Evolutionary conservation across 2,113 vertebrate genomes (phyloP).

Genomic region (Crotalus tigris): DNA sequence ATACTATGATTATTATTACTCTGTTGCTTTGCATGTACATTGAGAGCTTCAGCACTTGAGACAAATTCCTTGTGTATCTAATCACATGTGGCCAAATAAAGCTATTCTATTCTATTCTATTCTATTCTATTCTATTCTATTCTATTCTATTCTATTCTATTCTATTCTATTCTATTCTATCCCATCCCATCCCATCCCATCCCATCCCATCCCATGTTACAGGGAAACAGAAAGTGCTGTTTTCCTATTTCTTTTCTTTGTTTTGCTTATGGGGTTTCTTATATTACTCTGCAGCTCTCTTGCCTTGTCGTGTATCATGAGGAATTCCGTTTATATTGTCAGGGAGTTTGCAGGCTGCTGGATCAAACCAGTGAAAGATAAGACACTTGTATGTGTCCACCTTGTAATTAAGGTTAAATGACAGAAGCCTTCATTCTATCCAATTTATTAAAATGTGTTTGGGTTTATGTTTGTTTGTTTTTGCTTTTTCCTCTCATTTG

Average conservation of each 20-base stretch:
- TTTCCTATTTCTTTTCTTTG: not conserved
- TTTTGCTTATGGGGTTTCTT: not conserved
- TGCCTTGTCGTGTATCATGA: not conserved
- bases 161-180: too few species aligned
- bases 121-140: not conserved
- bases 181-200: too few species aligned
- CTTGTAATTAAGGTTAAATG: not conserved
- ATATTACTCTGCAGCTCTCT: not conserved
- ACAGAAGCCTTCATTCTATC: not conserved
- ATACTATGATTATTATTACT: too few species aligned
- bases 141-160: too few species aligned
- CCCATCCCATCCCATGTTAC: not conserved
- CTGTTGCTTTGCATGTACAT: too few species aligned
- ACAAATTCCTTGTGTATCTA: not conserved
- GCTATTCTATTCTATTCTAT: not conserved
- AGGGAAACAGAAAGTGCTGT: not conserved
- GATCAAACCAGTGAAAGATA: not conserved
- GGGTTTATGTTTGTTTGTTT: rapidly evolving
- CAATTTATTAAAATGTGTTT: not conserved
- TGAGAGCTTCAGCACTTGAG: too few species aligned
- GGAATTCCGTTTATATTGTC: not conserved
- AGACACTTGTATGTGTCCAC: not conserved
- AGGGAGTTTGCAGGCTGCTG: not conserved
- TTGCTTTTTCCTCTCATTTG: not conserved
- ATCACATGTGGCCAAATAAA: not conserved